These are phyloP conservation scores for Eclectus roratus DNA, from an alignment of 2,113 vertebrate species.

Conservation along the genomic window DNA sequence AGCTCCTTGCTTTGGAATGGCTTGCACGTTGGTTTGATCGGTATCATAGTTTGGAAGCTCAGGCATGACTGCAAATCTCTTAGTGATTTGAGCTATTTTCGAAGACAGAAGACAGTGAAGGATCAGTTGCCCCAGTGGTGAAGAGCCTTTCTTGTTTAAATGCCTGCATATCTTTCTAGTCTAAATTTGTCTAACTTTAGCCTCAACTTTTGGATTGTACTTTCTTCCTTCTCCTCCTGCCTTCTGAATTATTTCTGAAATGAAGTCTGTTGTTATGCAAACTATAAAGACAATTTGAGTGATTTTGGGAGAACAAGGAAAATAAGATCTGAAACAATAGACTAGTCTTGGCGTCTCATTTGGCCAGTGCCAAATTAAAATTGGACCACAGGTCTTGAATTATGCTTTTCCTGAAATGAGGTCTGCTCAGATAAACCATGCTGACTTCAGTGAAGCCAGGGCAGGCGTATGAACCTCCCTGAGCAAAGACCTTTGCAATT, in stretches of 20 bases:
- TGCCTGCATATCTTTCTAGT: background rate
- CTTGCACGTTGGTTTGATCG: background rate
- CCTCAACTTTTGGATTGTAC: background rate
- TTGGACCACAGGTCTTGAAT: background rate
- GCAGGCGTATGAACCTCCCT: background rate
- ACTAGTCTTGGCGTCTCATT: background rate
- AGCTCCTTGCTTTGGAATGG: background rate
- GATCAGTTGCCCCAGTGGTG: background rate
- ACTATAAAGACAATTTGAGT: background rate
- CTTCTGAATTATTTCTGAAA: background rate
- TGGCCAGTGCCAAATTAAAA: background rate
- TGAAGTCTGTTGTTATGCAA: background rate
- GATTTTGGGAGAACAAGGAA: background rate
- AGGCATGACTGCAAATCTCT: fast-evolving
- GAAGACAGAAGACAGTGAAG: background rate
- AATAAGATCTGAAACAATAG: background rate
- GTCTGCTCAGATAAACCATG: background rate
- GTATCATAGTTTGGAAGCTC: fast-evolving
- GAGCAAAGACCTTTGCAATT: background rate
- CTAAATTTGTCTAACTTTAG: background rate
- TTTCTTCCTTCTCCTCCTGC: background rate
- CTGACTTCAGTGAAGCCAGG: background rate
- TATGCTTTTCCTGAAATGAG: slow-evolving; percentile 1
- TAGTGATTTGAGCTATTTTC: background rate
- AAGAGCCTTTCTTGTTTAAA: background rate